These are phyloP conservation scores for Poeciliopsis gracilis DNA, from an alignment of 2,797 vertebrate genomes.

Conservation along the genomic window DNA sequence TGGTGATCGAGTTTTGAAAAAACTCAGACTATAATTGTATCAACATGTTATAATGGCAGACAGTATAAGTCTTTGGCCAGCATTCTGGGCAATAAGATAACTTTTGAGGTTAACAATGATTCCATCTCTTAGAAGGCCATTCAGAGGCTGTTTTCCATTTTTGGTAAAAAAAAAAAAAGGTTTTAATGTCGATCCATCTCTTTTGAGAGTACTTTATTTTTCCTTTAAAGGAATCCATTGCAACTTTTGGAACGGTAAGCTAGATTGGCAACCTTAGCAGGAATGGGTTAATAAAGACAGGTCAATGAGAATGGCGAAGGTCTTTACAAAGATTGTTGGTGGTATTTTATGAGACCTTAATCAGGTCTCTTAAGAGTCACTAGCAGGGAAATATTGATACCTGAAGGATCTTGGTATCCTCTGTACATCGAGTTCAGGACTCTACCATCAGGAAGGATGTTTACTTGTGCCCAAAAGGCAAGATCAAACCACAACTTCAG, in stretches of 20 bases:
- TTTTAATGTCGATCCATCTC: background rate
- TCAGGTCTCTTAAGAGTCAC: background rate
- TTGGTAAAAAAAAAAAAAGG: background rate
- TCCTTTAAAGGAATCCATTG: background rate
- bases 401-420: too few species aligned
- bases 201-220: background rate
- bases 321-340: background rate
- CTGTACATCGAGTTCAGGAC: too few species aligned
- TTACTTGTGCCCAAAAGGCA: too few species aligned
- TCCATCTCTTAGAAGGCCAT: background rate
- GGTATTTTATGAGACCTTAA: background rate
- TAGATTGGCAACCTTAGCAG: background rate
- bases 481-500: too few species aligned
- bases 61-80: background rate
- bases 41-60: background rate
- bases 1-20: background rate
- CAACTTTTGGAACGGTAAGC: background rate
- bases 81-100: background rate
- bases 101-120: background rate
- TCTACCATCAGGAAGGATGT: too few species aligned
- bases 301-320: background rate
- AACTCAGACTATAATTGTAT: background rate
- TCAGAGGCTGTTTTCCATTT: background rate
- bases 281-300: background rate
- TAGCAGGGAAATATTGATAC: too few species aligned